Conservation (phyloP, 2,888 invertebrate genomes). For the Lycaena phlaeas region DNA sequence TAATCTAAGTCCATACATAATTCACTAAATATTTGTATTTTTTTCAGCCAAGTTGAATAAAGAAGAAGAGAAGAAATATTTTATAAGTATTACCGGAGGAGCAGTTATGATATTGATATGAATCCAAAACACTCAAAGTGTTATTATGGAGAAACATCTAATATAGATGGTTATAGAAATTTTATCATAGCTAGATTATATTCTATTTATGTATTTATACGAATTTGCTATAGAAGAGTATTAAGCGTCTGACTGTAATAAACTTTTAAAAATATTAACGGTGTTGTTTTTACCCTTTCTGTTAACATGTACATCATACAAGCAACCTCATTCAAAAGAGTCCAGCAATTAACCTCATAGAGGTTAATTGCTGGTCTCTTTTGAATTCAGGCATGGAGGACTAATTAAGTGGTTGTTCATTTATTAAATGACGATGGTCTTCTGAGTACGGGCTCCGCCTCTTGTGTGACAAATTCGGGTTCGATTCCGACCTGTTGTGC, state of each 20-base stretch:
- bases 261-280: background rate
- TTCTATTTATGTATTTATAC: slow-evolving; percentile 6
- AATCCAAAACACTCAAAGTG: slow-evolving; percentile 8
- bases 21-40: slow-evolving; percentile 22
- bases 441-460: no score
- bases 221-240: slow-evolving; percentile 4
- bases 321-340: no score
- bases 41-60: slow-evolving; percentile 59
- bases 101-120: slow-evolving; percentile 1
- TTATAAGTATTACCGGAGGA: slow-evolving; percentile 52
- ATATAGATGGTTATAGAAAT: background rate
- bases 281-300: background rate
- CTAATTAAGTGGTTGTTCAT: no score
- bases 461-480: no score
- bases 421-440: no score
- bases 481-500: no score
- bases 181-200: slow-evolving; percentile 4
- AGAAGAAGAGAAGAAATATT: slow-evolving; percentile 25
- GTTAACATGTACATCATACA: background rate
- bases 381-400: no score
- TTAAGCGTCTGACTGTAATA: background rate
- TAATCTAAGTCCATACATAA: no score
- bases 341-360: no score
- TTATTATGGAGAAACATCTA: background rate
- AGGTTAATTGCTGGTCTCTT: no score